A percentile compares a stretch with the other conserved stretches of the same genome.
Conservation (phyloP, 1,140 invertebrate genomes). For the Batillaria attramentaria region DNA sequence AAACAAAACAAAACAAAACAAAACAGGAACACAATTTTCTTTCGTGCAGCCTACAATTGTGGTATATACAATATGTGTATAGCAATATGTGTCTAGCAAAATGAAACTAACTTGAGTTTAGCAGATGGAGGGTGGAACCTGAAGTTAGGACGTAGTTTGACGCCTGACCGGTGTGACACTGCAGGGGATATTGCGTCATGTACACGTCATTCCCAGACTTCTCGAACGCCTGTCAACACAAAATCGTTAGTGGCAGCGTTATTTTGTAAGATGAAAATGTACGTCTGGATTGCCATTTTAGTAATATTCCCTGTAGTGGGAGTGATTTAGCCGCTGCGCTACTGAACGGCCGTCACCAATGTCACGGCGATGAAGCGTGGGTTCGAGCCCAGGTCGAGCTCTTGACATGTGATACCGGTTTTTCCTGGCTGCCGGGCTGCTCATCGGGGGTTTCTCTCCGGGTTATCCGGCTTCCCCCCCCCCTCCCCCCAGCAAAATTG, state of each 20-base stretch:
- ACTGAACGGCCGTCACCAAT: neutral
- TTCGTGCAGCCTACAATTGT: neutral
- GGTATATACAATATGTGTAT: neutral
- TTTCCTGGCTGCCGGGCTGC: too few relatives aligned
- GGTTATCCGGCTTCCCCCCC: too few relatives aligned
- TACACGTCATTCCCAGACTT: constrained; percentile 26
- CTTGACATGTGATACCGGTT: too few relatives aligned
- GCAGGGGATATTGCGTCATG: constrained; percentile 45
- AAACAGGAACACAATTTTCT: too few relatives aligned
- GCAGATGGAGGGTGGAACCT: constrained; percentile 37
- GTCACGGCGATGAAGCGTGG: too few relatives aligned
- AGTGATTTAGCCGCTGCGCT: neutral
- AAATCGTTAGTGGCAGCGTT: neutral
- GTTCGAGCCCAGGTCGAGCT: too few relatives aligned
- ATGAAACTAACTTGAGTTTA: constrained; percentile 37
- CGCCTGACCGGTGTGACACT: constrained; percentile 43
- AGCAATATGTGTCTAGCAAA: neutral
- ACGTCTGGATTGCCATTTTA: neutral
- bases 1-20: too few relatives aligned
- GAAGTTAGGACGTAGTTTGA: constrained; percentile 33
- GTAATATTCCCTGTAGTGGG: neutral
- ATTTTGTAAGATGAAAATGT: neutral
- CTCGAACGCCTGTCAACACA: constrained; percentile 18
- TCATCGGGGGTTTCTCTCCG: too few relatives aligned
- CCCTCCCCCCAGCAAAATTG: too few relatives aligned